Evolutionary conservation across 2,888 invertebrate genomes (phyloP).

Genomic region (Vandiemenella viatica): DNA sequence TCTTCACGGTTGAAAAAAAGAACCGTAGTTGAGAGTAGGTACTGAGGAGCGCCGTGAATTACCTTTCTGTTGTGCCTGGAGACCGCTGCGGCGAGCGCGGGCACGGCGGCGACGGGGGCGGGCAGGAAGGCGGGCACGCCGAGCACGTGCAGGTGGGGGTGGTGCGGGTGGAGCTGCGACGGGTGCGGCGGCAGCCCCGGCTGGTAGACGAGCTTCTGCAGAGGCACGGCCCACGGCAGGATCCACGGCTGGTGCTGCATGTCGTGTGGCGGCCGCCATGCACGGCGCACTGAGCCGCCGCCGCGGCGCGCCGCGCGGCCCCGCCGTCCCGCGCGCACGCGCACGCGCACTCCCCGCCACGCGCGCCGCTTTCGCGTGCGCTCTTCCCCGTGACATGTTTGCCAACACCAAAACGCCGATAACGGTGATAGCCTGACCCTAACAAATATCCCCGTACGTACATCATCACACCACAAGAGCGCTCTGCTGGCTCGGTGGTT

Average conservation of each 20-base stretch:
- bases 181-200: slow-evolving; percentile 17
- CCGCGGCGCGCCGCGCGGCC: neutral
- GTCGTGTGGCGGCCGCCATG: slow-evolving; percentile 5
- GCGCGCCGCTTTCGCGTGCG: no score
- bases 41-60: neutral
- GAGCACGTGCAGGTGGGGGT: slow-evolving; percentile 25
- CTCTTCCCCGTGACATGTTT: no score
- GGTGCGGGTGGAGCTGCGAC: slow-evolving; percentile 31
- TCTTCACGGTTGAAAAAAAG: no score
- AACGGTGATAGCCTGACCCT: no score
- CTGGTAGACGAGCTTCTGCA: slow-evolving; percentile 40
- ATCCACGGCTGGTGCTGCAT: slow-evolving; percentile 45
- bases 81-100: slow-evolving; percentile 28
- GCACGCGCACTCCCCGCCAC: neutral
- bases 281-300: neutral
- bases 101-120: slow-evolving; percentile 30
- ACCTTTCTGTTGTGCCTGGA: neutral
- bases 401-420: no score
- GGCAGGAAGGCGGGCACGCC: slow-evolving; percentile 30
- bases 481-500: no score
- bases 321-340: neutral
- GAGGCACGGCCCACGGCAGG: slow-evolving; percentile 49
- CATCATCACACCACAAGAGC: no score
- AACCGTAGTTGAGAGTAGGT: neutral
- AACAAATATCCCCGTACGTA: no score